phyloP scores from a whole-genome alignment of 2,797 vertebrate species.

The Microctenopoma stevenorrisi region DNA sequence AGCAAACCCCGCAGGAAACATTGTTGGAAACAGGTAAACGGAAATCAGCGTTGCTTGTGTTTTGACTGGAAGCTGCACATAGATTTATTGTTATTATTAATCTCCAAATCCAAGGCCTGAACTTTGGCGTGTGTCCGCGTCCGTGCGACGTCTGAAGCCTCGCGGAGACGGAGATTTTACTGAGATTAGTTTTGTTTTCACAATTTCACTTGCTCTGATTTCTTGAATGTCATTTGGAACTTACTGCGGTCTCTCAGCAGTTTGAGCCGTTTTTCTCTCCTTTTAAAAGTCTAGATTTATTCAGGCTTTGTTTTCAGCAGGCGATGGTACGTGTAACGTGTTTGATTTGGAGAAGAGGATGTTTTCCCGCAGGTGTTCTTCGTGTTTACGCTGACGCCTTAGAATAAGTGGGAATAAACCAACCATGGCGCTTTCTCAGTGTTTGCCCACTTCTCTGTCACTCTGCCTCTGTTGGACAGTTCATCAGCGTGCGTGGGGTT shows the following conservation, averaged over 20 bases:
- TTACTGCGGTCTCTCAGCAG: slow-evolving; percentile 17
- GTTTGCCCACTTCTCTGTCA: slow-evolving; percentile 65
- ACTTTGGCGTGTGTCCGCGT: slow-evolving; percentile 47
- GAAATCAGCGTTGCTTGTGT: slow-evolving; percentile 17
- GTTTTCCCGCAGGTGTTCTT: slow-evolving; percentile 5
- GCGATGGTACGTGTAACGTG: background rate
- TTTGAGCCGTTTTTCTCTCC: slow-evolving; percentile 1
- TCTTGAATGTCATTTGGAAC: slow-evolving; percentile 35
- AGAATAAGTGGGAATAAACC: slow-evolving; percentile 48
- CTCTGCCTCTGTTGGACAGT: slow-evolving; percentile 37
- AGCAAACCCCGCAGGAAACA: slow-evolving; percentile 56
- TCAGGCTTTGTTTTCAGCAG: background rate
- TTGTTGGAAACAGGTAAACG: slow-evolving; percentile 76
- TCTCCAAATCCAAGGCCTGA: background rate
- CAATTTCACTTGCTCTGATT: slow-evolving; percentile 17
- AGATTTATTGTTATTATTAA: background rate
- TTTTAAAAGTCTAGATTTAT: background rate
- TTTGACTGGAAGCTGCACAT: slow-evolving; percentile 14
- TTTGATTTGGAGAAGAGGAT: background rate
- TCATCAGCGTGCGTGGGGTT: slow-evolving; percentile 19
- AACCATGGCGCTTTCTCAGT: slow-evolving; percentile 70
- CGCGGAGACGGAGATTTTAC: background rate
- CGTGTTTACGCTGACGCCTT: slow-evolving; percentile 22
- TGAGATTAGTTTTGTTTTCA: slow-evolving; percentile 13
- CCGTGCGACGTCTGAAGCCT: background rate